These are phyloP conservation scores for Drosophila pandora DNA, from an alignment of 1,140 invertebrate species.

Conservation along the genomic window DNA sequence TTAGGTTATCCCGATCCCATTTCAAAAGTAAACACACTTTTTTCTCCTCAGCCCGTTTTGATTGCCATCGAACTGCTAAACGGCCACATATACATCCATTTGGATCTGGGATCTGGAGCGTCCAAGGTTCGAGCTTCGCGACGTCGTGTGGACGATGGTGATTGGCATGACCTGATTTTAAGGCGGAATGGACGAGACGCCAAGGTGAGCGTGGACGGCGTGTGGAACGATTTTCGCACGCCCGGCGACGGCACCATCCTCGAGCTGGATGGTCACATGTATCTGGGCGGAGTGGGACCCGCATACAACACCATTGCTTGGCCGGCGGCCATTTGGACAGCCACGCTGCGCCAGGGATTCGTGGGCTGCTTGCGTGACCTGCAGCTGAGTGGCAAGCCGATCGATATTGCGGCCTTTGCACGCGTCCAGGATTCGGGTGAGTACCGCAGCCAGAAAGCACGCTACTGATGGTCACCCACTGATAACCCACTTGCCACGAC, in stretches of 20 bases:
- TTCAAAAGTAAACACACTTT: not conserved
- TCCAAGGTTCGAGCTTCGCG: conserved; percentile 93
- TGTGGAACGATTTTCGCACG: conserved; percentile 94
- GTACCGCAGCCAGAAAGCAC: conserved; percentile 21
- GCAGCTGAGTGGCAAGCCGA: conserved; percentile 94
- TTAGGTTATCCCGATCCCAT: too few relatives aligned
- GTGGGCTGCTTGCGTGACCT: conserved; percentile 98
- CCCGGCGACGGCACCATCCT: conserved; percentile 92
- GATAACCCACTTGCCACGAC: conserved; percentile 51
- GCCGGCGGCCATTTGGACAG: conserved; percentile 96
- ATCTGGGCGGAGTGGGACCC: conserved; percentile 93
- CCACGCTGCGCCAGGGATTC: conserved; percentile 94
- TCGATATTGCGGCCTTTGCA: conserved; percentile 95
- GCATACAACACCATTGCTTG: conserved; percentile 89
- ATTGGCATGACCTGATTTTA: conserved; percentile 95
- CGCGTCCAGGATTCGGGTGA: conserved; percentile 95
- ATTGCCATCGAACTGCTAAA: conserved; percentile 97
- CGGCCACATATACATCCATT: conserved; percentile 95
- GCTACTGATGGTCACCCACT: conserved; percentile 25
- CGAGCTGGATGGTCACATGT: conserved; percentile 95
- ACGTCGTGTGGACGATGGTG: conserved; percentile 93
- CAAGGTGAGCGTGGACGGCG: conserved; percentile 94
- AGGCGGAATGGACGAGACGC: conserved; percentile 92
- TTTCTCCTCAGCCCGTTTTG: conserved; percentile 89
- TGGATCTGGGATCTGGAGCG: conserved; percentile 96